phyloP scores from a whole-genome alignment of 2,113 vertebrate species.

The Corynorhinus townsendii region DNA sequence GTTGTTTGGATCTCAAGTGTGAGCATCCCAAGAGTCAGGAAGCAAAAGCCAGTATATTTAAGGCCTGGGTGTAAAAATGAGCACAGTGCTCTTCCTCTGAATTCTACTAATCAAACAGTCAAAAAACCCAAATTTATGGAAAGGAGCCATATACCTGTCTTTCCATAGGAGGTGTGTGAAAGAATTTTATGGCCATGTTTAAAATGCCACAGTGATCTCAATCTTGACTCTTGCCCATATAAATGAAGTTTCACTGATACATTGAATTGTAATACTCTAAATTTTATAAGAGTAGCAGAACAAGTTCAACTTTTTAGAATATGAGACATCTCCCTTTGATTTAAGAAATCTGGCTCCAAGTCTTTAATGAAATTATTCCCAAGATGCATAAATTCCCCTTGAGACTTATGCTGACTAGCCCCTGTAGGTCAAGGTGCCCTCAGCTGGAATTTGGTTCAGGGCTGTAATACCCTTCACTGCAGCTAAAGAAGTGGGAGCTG shows the following conservation, averaged over 20 bases:
- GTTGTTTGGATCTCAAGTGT: background rate
- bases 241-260: background rate
- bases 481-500: background rate
- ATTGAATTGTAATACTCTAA: background rate
- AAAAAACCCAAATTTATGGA: background rate
- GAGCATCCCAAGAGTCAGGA: background rate
- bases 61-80: background rate
- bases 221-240: background rate
- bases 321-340: background rate
- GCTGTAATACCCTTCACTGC: background rate
- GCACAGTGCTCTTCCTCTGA: background rate
- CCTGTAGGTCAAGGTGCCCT: background rate
- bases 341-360: background rate
- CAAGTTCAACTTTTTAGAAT: background rate
- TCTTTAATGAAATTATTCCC: background rate
- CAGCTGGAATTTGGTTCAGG: background rate
- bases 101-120: background rate
- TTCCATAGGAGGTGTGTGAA: background rate
- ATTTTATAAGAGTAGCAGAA: background rate
- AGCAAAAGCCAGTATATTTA: background rate
- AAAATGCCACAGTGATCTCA: background rate
- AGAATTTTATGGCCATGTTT: background rate
- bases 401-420: background rate
- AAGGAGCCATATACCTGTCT: background rate
- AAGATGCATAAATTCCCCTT: background rate